These are phyloP conservation scores for Tipula vernalis DNA, from an alignment of 2,888 invertebrate genomes.

Conservation along the genomic window DNA sequence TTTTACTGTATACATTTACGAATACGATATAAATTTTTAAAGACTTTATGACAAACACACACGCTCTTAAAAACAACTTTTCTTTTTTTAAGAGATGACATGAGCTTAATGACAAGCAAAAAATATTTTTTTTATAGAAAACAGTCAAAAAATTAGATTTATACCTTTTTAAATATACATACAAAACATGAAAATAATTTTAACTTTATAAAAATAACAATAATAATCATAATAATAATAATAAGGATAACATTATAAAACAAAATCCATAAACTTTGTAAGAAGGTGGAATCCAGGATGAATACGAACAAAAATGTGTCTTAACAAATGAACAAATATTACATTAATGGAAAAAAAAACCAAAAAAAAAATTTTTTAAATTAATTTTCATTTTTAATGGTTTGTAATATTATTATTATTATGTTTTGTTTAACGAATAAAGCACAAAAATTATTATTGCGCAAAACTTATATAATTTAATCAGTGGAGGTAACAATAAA, in stretches of 20 bases:
- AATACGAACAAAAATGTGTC: background rate
- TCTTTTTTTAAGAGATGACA: background rate
- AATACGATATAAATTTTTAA: background rate
- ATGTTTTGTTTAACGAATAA: background rate
- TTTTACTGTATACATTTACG: background rate
- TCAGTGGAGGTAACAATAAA: background rate
- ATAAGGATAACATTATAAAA: background rate
- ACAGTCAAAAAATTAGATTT: background rate
- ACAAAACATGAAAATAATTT: background rate
- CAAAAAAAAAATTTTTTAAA: background rate
- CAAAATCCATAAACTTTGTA: background rate
- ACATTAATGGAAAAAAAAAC: background rate
- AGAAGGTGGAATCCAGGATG: background rate
- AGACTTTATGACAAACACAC: background rate
- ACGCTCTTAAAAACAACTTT: background rate
- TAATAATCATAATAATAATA: background rate
- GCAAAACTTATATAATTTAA: background rate
- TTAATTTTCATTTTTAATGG: background rate
- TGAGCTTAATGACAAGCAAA: background rate
- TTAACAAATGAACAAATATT: background rate
- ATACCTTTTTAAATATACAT: background rate
- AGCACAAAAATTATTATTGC: background rate
- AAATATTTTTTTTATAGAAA: background rate
- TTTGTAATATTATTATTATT: background rate
- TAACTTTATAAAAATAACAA: background rate